phyloP scores from a whole-genome alignment of 30 jellyfish, hydroid and myxozoan species.

The Euphysa ruthae region DNA sequence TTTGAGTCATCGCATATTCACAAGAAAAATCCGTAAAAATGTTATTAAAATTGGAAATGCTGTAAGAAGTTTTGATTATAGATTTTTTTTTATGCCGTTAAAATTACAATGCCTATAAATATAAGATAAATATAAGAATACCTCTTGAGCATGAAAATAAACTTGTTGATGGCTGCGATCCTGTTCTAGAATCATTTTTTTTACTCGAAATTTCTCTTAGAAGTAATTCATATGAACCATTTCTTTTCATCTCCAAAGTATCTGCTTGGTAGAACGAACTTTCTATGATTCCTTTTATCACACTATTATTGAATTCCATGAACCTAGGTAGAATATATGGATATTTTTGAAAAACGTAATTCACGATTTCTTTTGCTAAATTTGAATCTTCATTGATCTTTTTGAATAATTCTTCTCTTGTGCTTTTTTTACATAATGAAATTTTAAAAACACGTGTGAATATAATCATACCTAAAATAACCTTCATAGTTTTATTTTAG shows the following conservation, averaged over 20 bases:
- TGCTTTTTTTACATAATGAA: too few species aligned
- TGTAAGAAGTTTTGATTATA: too few species aligned
- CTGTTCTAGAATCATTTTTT: not conserved
- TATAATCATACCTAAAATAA: too few species aligned
- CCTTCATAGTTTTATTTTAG: too few species aligned
- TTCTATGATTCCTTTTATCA: not conserved
- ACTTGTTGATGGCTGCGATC: not conserved
- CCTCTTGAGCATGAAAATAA: slow-evolving; percentile 1
- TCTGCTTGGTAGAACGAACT: not conserved
- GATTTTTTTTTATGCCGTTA: too few species aligned
- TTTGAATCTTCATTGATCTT: not conserved
- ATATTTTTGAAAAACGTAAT: not conserved
- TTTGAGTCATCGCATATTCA: too few species aligned
- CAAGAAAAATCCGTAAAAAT: too few species aligned
- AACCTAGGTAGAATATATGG: not conserved
- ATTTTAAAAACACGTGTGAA: too few species aligned
- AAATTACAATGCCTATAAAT: too few species aligned
- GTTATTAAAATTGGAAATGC: too few species aligned
- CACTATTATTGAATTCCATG: not conserved
- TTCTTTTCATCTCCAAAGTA: not conserved
- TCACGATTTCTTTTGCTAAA: not conserved
- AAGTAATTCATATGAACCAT: not conserved
- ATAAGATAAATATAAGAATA: too few species aligned
- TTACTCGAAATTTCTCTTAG: not conserved
- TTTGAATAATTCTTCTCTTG: not conserved